Base-by-base conservation (phyloP, 2,797 vertebrate species). In the Xiphophorus birchmanni region DNA sequence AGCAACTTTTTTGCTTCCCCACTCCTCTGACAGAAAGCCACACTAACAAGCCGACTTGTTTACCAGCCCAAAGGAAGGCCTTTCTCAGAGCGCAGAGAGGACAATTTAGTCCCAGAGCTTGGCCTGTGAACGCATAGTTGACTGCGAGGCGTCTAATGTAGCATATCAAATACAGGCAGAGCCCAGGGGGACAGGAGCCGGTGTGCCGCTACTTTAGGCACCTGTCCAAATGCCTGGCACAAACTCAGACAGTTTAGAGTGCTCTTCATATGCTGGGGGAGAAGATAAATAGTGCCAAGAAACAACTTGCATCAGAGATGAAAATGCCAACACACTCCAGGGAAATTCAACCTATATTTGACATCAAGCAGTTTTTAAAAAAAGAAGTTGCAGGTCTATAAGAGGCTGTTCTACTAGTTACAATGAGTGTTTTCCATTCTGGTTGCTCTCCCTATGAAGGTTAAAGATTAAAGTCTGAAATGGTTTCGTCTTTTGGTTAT, bases 21-120 rank as follows among this genome's bases (percentile, higher is more conserved):
- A 72, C 76, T 47, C 80, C 80, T 84, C 75, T 82, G 78, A 90
- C 86, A 90, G 81, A 91, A 90, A 90, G 67, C 82, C 81, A 48
- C 87, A 81, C 91, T 93, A 95, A 94, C 90, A 90, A 95, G 90
- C 87, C 74, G 73, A 77, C 81, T 84, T 93, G 93, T 95, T 95
- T 92, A 92, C 89, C 84, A 80, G 86, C 88, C 89, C 89, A 10
- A 84, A 92, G 90, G 85, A 91, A 87, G 87, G 80, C 88, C 85
- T 89, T 71, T 87, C 85, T 83, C 80, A 86, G 74, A 88, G 78
- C 79, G 77, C 79, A 85, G 82, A 83, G 82, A 92, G 85, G 91
- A 87, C 86, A 84, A 76, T 88, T 88, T 74, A 58, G 87, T 94
- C 88, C 87, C 81, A 74, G 54, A 83, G 85, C 80, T 83, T 85